phyloP scores from a whole-genome alignment of 2,797 vertebrate genomes.

The Phyllotis vaccarum region DNA sequence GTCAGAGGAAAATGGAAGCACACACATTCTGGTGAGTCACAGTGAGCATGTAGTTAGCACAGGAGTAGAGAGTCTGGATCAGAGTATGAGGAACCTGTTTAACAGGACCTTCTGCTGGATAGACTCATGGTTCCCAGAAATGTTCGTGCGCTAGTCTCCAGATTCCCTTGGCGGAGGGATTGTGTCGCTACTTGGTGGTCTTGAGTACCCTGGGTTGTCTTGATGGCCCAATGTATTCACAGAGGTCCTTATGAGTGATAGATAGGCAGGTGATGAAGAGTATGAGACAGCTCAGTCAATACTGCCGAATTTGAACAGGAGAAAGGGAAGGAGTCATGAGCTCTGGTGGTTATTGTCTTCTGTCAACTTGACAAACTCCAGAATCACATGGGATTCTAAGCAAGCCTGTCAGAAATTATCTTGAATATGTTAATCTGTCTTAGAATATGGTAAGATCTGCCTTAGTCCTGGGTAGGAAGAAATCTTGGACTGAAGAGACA shows the following conservation, averaged over 20 bases:
- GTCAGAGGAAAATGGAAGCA: neutral
- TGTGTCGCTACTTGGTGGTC: neutral
- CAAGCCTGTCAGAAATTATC: neutral
- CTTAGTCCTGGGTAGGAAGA: neutral
- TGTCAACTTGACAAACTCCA: neutral
- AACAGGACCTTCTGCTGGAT: neutral
- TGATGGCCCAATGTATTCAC: neutral
- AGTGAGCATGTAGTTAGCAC: neutral
- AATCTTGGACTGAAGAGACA: neutral
- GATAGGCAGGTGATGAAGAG: neutral
- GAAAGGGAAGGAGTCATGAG: neutral
- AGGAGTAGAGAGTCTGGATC: neutral
- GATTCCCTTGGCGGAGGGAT: neutral
- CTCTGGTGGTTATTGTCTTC: neutral
- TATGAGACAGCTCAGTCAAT: neutral
- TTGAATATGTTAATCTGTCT: neutral
- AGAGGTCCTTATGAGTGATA: neutral
- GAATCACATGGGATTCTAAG: neutral
- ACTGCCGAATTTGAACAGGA: neutral
- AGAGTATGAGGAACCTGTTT: neutral
- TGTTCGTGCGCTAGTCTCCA: neutral
- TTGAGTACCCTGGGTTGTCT: neutral
- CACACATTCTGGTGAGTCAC: rapidly evolving
- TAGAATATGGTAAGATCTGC: neutral
- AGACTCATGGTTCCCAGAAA: neutral